phyloP scores from a whole-genome alignment of 1,140 invertebrate species.

The Saxidomus purpurata region DNA sequence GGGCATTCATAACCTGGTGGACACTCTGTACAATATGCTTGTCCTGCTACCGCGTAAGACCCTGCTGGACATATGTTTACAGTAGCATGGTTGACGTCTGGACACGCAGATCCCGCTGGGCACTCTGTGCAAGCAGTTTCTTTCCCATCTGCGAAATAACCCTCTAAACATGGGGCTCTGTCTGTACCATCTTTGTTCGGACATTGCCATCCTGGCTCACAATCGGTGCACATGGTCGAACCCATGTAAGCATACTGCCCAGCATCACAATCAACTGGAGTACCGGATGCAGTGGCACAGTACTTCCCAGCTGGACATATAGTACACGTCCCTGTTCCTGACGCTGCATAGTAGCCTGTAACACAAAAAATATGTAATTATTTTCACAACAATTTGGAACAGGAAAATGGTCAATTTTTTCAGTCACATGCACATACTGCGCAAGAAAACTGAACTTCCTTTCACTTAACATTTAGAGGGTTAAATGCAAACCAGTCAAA shows the following conservation, averaged over 20 bases:
- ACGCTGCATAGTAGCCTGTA: slow-evolving; percentile 82
- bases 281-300: slow-evolving; percentile 68
- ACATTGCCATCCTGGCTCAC: slow-evolving; percentile 79
- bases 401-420: too few relatives aligned
- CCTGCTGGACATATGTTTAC: slow-evolving; percentile 76
- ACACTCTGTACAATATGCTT: slow-evolving; percentile 79
- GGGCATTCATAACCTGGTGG: slow-evolving; percentile 83
- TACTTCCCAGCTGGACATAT: slow-evolving; percentile 76
- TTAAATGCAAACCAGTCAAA: too few relatives aligned
- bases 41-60: slow-evolving; percentile 74
- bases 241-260: slow-evolving; percentile 74
- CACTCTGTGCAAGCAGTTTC: slow-evolving; percentile 78
- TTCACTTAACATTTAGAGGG: too few relatives aligned
- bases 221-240: slow-evolving; percentile 73
- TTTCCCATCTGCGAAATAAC: slow-evolving; percentile 73
- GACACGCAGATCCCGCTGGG: slow-evolving; percentile 80
- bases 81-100: slow-evolving; percentile 72
- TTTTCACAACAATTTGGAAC: too few relatives aligned
- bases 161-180: slow-evolving; percentile 76
- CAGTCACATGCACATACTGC: too few relatives aligned
- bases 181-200: slow-evolving; percentile 75
- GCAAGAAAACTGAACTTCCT: too few relatives aligned
- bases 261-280: slow-evolving; percentile 62
- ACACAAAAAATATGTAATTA: slow-evolving; percentile 19
- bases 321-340: slow-evolving; percentile 76